These are phyloP conservation scores for Diadegma fenestrale DNA, from an alignment of 2,888 invertebrate species.

Conservation along the genomic window DNA sequence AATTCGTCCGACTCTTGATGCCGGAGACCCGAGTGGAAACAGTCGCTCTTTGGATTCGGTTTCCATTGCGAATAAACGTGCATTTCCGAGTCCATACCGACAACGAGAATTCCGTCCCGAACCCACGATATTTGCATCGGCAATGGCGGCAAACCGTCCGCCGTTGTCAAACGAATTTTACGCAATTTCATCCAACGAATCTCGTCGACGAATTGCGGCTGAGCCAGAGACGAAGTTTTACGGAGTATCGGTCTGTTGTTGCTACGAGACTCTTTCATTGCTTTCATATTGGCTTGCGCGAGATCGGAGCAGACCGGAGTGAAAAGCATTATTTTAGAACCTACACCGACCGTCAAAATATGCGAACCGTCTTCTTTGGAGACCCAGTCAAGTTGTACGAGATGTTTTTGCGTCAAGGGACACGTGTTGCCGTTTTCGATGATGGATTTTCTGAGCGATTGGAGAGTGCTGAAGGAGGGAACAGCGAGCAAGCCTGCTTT, in stretches of 20 bases:
- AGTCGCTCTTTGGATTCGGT: constrained; percentile 87
- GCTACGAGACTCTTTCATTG: constrained; percentile 94
- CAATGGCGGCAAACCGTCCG: constrained; percentile 97
- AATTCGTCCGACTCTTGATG: constrained; percentile 89
- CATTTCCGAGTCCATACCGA: constrained; percentile 99
- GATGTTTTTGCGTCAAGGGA: constrained; percentile 95
- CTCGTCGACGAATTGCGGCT: constrained; percentile 95
- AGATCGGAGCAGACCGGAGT: constrained; percentile 97
- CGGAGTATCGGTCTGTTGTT: constrained; percentile 94
- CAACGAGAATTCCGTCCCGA: constrained; percentile 98
- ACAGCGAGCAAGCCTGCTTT: constrained; percentile 90
- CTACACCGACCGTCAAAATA: constrained; percentile 98
- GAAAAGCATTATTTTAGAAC: constrained; percentile 96
- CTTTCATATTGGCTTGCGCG: constrained; percentile 97
- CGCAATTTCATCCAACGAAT: constrained; percentile 98
- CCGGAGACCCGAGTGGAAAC: constrained; percentile 80
- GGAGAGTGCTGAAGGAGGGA: constrained; percentile 95
- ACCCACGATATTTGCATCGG: constrained; percentile 99
- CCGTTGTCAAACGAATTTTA: constrained; percentile 95
- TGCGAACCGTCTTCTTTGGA: constrained; percentile 99
- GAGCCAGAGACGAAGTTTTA: constrained; percentile 96
- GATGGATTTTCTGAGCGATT: constrained; percentile 94
- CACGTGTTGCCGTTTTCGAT: constrained; percentile 97
- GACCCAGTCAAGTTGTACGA: constrained; percentile 99
- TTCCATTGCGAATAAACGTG: constrained; percentile 99